Conservation (phyloP, 2,888 invertebrate genomes). For the Phymatocera aterrima region DNA sequence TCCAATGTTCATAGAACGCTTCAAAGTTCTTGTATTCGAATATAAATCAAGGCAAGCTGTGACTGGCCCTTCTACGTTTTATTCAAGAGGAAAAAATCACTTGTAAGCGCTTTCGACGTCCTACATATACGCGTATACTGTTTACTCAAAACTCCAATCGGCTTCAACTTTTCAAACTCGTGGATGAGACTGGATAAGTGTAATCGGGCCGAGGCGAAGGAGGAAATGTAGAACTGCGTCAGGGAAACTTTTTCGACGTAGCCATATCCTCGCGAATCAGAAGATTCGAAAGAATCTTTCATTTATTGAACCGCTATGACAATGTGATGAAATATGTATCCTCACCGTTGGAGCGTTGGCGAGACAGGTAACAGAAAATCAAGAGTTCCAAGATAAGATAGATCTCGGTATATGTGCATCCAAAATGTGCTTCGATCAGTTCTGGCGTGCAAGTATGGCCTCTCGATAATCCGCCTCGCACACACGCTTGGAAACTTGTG, state of each 20-base stretch:
- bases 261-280: background rate
- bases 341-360: background rate
- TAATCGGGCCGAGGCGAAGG: background rate
- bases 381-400: background rate
- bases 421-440: background rate
- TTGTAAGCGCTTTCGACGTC: background rate
- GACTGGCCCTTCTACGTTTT: background rate
- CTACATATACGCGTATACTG: constrained; percentile 1
- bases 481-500: constrained; percentile 12
- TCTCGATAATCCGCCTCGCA: background rate
- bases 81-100: background rate
- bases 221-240: background rate
- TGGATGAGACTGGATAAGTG: background rate
- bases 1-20: background rate
- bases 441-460: background rate
- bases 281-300: background rate
- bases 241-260: background rate
- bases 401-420: background rate
- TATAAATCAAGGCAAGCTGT: background rate
- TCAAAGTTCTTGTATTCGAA: background rate
- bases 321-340: background rate
- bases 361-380: background rate
- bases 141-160: constrained; percentile 11
- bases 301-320: background rate
- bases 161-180: background rate